phyloP scores from a whole-genome alignment of 1,140 invertebrate genomes.

The Oedothorax gibbosus region DNA sequence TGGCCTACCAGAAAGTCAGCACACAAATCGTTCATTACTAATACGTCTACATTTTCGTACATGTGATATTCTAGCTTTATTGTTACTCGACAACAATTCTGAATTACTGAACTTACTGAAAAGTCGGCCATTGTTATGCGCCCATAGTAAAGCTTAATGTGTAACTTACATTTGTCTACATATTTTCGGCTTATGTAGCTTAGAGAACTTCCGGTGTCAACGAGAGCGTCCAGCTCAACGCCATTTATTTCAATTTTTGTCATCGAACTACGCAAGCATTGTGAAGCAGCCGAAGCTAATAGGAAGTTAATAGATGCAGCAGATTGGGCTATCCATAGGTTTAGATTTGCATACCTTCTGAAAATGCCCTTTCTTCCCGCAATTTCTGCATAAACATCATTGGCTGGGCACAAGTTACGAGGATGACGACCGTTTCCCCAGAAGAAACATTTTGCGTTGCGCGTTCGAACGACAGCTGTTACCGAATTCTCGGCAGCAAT shows the following conservation, averaged over 20 bases:
- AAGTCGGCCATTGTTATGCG: neutral
- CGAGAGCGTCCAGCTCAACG: neutral
- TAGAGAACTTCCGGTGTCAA: neutral
- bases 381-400: constrained; percentile 11
- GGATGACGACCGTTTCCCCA: constrained; percentile 2
- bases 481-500: too few species aligned
- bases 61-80: neutral
- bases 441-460: constrained; percentile 7
- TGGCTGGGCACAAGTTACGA: neutral
- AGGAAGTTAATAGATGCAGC: neutral
- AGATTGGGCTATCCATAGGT: neutral
- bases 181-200: neutral
- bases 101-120: neutral
- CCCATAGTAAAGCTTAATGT: neutral
- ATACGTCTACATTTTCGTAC: neutral
- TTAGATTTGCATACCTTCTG: constrained; percentile 9
- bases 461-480: too few species aligned
- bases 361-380: constrained; percentile 1
- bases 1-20: constrained; percentile 4
- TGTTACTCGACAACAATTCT: neutral
- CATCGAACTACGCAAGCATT: constrained; percentile 2
- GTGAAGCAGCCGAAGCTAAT: neutral
- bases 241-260: neutral
- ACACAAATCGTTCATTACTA: neutral
- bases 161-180: neutral